A percentile compares a stretch with the other conserved stretches of the same genome.
phyloP scores from a whole-genome alignment of 2,888 invertebrate species.

The Diarsia brunnea region DNA sequence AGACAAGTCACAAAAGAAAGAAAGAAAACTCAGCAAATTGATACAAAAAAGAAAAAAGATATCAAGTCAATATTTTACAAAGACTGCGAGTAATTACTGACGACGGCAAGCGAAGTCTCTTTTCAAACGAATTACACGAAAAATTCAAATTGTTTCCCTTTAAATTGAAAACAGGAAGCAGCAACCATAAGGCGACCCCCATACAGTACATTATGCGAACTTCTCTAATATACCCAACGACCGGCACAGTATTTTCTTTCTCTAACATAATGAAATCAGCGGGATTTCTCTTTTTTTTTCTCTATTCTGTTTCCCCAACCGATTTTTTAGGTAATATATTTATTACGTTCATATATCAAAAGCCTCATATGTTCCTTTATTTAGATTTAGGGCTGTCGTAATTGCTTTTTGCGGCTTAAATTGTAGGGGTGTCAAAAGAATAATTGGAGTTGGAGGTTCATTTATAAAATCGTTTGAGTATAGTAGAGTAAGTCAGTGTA shows the following conservation, averaged over 20 bases:
- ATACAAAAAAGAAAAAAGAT: slow-evolving; percentile 26
- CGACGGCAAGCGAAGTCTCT: slow-evolving; percentile 20
- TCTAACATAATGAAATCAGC: slow-evolving; percentile 65
- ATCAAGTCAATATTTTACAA: slow-evolving; percentile 30
- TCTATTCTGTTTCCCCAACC: slow-evolving; percentile 51
- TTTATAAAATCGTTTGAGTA: slow-evolving; percentile 24
- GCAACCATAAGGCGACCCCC: slow-evolving; percentile 53
- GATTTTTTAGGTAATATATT: slow-evolving; percentile 63
- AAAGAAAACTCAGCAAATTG: slow-evolving; percentile 30
- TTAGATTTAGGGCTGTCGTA: slow-evolving; percentile 51
- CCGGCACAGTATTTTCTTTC: slow-evolving; percentile 47
- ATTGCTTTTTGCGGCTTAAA: slow-evolving; percentile 57
- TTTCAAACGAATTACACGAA: slow-evolving; percentile 16
- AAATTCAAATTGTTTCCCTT: slow-evolving; percentile 10
- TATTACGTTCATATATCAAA: slow-evolving; percentile 66
- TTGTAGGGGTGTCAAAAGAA: slow-evolving; percentile 42
- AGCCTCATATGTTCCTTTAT: slow-evolving; percentile 55
- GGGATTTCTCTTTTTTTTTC: slow-evolving; percentile 51
- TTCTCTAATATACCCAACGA: slow-evolving; percentile 64
- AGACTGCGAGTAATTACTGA: slow-evolving; percentile 36
- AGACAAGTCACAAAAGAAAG: not conserved
- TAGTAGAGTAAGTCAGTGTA: not conserved
- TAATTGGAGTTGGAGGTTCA: slow-evolving; percentile 37
- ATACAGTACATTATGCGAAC: slow-evolving; percentile 61
- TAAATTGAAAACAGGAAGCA: slow-evolving; percentile 28